Evolutionary conservation across 2,888 invertebrate genomes (phyloP), one percentile per base, ranked within the genome.

Genomic region (Phyllotreta cruciferae): DNA sequence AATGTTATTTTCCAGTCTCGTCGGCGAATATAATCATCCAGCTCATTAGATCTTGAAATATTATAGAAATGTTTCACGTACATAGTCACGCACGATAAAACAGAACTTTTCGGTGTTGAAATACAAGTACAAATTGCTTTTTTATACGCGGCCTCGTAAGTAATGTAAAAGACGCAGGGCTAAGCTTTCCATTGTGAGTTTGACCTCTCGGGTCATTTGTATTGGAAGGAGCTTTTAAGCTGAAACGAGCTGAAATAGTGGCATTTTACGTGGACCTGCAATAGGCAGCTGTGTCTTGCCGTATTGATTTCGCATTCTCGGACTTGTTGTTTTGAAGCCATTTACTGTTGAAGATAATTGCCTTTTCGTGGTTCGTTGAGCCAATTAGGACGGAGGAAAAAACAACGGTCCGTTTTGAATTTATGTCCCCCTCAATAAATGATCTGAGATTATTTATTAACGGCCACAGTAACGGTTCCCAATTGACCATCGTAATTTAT

Each of bases 201-300:
- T 72, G 77, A 75, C 75, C 78, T 75, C 71, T 67, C 71, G 72
- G 75, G 74, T 76, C 76, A 77, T 76, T 77, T 77, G 75, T 75
- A 75, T 72, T 69, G 75, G 74, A 76, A 76, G 71, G 75, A 72
- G 75, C 74, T 76, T 77, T 75, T 74, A 74, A 74, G 68, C 66
- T 64, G 66, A 56, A 66, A 64, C 62, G 63, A 57, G 69, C 71
- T 78, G 76, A 78, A 78, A 78, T 76, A 77, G 73, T 75, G 72
- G 72, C 72, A 68, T 75, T 76, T 74, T 74, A 77, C 76, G 76
- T 77, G 76, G 72, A 77, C 74, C 71, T 73, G 73, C 73, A 73
- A 66, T 70, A 71, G 73, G 73, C 71, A 74, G 75, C 73, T 69
- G 72, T 68, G 70, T 72, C 70, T 71, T 70, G 72, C 70, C 66